These are phyloP conservation scores for Sinocyclocheilus anophthalmus DNA, from an alignment of 2,113 vertebrate genomes.

Conservation along the genomic window DNA sequence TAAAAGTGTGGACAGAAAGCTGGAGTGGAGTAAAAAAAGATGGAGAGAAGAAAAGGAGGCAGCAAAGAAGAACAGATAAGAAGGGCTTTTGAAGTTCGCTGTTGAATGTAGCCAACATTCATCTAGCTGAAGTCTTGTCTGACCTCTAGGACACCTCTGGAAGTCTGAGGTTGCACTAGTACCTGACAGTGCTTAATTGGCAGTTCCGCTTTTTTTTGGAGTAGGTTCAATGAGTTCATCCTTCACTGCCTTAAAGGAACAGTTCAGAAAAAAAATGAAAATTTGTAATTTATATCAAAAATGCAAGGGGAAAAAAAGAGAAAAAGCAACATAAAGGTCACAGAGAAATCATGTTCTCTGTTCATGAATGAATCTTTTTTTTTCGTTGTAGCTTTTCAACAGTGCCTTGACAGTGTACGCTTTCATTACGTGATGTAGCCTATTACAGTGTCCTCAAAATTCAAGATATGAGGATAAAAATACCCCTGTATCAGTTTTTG, in stretches of 20 bases:
- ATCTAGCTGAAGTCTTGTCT: slow-evolving; percentile 49
- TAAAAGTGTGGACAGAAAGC: slow-evolving; percentile 51
- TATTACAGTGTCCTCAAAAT: no score
- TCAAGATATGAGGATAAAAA: no score
- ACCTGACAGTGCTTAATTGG: slow-evolving; percentile 53
- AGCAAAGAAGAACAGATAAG: slow-evolving; percentile 35
- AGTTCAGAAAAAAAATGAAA: no score
- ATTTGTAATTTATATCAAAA: neutral
- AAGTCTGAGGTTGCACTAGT: slow-evolving; percentile 40
- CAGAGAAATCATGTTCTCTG: neutral
- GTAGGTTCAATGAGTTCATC: slow-evolving; percentile 41
- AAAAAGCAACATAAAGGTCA: neutral
- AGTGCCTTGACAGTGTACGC: no score
- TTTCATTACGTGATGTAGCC: no score
- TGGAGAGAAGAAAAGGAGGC: slow-evolving; percentile 2
- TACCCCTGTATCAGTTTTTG: no score
- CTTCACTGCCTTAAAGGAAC: slow-evolving; percentile 8
- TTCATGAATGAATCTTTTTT: neutral
- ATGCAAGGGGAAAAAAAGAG: neutral
- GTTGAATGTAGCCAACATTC: slow-evolving; percentile 53
- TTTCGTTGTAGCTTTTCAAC: no score
- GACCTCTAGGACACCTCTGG: slow-evolving; percentile 55
- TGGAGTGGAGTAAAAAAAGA: slow-evolving; percentile 41
- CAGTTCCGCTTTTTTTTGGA: slow-evolving; percentile 39
- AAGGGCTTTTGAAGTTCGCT: slow-evolving; percentile 49